These are phyloP conservation scores for Caenorhabditis sp. DNA, from an alignment of 2,888 invertebrate genomes.

Conservation along the genomic window DNA sequence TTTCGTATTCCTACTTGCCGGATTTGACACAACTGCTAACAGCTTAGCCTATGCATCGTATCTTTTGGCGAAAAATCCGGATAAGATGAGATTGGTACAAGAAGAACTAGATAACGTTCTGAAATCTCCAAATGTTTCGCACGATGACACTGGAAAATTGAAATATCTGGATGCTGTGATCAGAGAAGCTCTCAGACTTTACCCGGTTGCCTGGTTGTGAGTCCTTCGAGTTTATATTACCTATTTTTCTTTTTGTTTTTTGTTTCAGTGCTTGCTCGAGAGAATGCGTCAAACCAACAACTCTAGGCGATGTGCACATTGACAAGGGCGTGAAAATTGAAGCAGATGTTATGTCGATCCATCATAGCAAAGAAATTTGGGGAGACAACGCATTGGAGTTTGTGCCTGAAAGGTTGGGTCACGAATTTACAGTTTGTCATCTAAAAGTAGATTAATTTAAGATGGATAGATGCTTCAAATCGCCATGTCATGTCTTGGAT, in stretches of 20 bases:
- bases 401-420: conserved; percentile 74
- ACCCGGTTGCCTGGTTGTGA: conserved; percentile 73
- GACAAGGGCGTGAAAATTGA: conserved; percentile 69
- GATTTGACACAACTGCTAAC: conserved; percentile 81
- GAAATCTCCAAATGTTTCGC: conserved; percentile 50
- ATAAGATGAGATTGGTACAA: conserved; percentile 54
- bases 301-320: conserved; percentile 61
- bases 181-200: conserved; percentile 71
- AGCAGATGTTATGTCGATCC: conserved; percentile 71
- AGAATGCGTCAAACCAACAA: conserved; percentile 66
- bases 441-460: not conserved
- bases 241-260: not conserved
- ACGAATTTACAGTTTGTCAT: not conserved
- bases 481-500: conserved; percentile 61
- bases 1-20: conserved; percentile 73
- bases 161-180: conserved; percentile 71
- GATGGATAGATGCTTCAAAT: conserved; percentile 54
- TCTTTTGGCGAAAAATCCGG: conserved; percentile 79
- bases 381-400: conserved; percentile 74
- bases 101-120: conserved; percentile 70
- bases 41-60: conserved; percentile 80
- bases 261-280: conserved; percentile 67
- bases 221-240: not conserved
- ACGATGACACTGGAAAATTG: conserved; percentile 69
- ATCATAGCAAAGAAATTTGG: conserved; percentile 72